Base-by-base conservation (phyloP, 2,797 vertebrate species). In the Argentina silus region DNA sequence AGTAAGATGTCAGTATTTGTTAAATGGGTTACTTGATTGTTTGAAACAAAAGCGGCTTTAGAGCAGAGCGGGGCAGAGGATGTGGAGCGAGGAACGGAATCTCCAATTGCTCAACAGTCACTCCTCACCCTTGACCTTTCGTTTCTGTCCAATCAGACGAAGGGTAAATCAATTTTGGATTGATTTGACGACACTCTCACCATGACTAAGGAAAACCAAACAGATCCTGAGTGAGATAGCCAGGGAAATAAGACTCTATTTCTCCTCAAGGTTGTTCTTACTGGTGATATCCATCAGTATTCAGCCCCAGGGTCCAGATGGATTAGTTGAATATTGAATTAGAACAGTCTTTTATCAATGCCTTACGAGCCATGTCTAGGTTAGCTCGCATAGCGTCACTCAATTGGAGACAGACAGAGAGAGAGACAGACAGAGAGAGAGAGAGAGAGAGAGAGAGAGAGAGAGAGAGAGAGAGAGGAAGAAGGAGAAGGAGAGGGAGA, bases 271-370 rank as follows among this genome's bases (percentile, higher is more conserved):
- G 89, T 92, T 90, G 86, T 88, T 87, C 70, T 82, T 74, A 76
- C 72, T 78, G 60, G 55, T 72, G 85, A 90, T 87, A 81, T 69
- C 73, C 78, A 89, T 92, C 87, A 88, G 85, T 83, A 89, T 87
- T 81, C 86, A 78, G 70, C 79, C 77, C 83, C 68, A 36, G 77
- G 75, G 77, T 73, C 69, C 85, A 89, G 88, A 92, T 90, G 90
- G 92, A 92, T 92, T 90, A 85, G 83, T 88, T 88, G 87, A 87
- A 88, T 90, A 92, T 91, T 90, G 87, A 88, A 91, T 89, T 86
- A 89, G 87, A 92, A 81, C 74, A 68, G 83, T 69, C 67, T 70
- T 89, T 84, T 79, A 74, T 86, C 78, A 87, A 84, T 80, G 73
- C 77, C 70, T 79, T 74, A 69, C 79, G 75, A 62, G 69, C 48